phyloP scores from a whole-genome alignment of 2,113 vertebrate genomes.

The Fulica atra region DNA sequence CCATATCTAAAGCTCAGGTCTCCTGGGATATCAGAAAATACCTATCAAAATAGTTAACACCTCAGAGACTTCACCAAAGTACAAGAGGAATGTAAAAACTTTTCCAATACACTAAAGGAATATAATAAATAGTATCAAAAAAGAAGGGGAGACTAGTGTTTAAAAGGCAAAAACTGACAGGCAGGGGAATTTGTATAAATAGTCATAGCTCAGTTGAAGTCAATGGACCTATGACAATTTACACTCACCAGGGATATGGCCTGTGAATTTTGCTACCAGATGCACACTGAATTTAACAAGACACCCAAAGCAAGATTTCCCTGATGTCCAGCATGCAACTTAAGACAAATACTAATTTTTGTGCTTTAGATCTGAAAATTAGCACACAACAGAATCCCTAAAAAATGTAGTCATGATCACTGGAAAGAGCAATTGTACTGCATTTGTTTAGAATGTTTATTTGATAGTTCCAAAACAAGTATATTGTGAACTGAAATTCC shows the following conservation, averaged over 20 bases:
- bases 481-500: neutral
- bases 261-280: neutral
- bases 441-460: neutral
- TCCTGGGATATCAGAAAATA: neutral
- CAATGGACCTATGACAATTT: constrained; percentile 35
- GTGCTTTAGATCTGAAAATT: neutral
- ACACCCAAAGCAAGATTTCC: neutral
- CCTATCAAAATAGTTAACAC: neutral
- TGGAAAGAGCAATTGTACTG: neutral
- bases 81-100: neutral
- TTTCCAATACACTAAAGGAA: neutral
- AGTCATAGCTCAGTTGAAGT: constrained; percentile 53
- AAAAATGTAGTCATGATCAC: neutral
- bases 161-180: neutral
- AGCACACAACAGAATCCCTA: neutral
- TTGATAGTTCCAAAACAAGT: neutral
- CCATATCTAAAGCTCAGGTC: rapidly evolving
- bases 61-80: neutral
- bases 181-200: neutral
- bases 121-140: neutral
- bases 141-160: neutral
- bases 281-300: neutral
- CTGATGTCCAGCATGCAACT: neutral
- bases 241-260: constrained; percentile 3
- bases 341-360: neutral